Evolutionary conservation across 2,113 vertebrate genomes (phyloP).

Genomic region (Labrus mixtus): DNA sequence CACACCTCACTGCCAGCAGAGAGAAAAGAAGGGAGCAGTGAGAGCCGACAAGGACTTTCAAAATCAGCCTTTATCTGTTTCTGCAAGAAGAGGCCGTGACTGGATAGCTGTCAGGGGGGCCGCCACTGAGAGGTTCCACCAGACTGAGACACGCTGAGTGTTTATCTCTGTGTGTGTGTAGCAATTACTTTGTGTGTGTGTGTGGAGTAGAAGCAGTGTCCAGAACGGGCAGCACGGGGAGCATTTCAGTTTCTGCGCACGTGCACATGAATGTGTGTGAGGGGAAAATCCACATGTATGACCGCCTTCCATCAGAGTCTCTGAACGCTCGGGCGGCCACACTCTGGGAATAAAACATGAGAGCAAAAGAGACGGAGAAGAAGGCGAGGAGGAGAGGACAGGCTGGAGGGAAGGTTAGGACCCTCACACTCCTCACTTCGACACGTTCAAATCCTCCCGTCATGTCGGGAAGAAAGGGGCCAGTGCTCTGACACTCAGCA

Average conservation of each 20-base stretch:
- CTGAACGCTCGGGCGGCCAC: slow-evolving; percentile 26
- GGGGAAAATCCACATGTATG: slow-evolving; percentile 35
- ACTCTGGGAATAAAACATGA: slow-evolving; percentile 60
- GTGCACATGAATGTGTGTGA: not conserved
- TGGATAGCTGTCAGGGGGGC: slow-evolving; percentile 60
- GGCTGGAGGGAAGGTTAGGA: slow-evolving; percentile 18
- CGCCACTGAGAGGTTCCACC: slow-evolving; percentile 44
- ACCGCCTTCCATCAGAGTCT: slow-evolving; percentile 29
- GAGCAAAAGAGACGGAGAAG: slow-evolving; percentile 1
- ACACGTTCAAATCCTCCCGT: slow-evolving; percentile 17
- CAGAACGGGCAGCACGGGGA: slow-evolving; percentile 15
- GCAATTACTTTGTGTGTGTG: slow-evolving; percentile 33
- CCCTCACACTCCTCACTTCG: slow-evolving; percentile 8
- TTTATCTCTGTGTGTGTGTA: slow-evolving; percentile 12
- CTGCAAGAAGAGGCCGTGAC: slow-evolving; percentile 36
- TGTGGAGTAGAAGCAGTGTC: not conserved
- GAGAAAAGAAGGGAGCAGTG: slow-evolving; percentile 22
- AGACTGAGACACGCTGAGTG: slow-evolving; percentile 27
- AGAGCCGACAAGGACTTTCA: slow-evolving; percentile 56
- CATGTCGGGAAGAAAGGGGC: slow-evolving; percentile 24
- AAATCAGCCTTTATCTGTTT: slow-evolving; percentile 68
- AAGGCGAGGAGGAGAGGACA: slow-evolving; percentile 12
- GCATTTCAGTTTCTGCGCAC: slow-evolving; percentile 7
- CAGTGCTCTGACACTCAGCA: slow-evolving; percentile 43
- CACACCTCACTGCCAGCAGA: slow-evolving; percentile 38